Evolutionary conservation across 2,113 vertebrate genomes (phyloP).

Genomic region (Grammomys dolichurus): DNA sequence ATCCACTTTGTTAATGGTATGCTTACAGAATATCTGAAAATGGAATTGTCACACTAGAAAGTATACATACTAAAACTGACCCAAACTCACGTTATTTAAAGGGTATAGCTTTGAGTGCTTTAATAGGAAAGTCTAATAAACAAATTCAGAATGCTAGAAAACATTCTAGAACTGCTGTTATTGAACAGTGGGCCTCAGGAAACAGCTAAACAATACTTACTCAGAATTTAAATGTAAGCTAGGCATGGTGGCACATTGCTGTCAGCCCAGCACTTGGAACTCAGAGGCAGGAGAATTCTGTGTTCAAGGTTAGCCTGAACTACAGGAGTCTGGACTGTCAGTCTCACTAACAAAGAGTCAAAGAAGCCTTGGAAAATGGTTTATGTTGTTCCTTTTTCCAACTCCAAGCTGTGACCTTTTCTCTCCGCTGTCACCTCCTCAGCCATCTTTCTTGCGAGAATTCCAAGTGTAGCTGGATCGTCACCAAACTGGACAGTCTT

Average conservation of each 20-base stretch:
- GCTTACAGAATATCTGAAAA: conserved; percentile 42
- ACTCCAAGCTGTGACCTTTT: background rate
- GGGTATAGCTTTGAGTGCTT: background rate
- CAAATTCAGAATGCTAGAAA: conserved; percentile 19
- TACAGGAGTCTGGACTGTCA: background rate
- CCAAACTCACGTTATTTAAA: conserved; percentile 62
- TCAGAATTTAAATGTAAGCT: background rate
- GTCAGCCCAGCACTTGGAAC: background rate
- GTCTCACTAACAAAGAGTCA: background rate
- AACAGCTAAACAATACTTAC: background rate
- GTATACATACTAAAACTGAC: conserved; percentile 33
- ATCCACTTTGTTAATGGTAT: conserved; percentile 7
- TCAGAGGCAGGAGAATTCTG: background rate
- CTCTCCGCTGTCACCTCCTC: background rate
- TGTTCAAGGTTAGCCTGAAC: background rate
- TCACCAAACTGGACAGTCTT: conserved; percentile 1
- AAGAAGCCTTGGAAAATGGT: background rate
- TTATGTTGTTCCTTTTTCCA: background rate
- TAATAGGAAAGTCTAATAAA: background rate
- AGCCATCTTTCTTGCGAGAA: conserved; percentile 6
- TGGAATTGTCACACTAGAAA: conserved; percentile 58
- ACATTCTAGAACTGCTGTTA: background rate
- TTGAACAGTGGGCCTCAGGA: background rate
- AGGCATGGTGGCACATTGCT: background rate
- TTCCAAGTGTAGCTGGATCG: conserved; percentile 20